Evolutionary conservation across 2,113 vertebrate genomes (phyloP), one percentile per base, ranked within the genome.

Genomic region (Lepus americanus): DNA sequence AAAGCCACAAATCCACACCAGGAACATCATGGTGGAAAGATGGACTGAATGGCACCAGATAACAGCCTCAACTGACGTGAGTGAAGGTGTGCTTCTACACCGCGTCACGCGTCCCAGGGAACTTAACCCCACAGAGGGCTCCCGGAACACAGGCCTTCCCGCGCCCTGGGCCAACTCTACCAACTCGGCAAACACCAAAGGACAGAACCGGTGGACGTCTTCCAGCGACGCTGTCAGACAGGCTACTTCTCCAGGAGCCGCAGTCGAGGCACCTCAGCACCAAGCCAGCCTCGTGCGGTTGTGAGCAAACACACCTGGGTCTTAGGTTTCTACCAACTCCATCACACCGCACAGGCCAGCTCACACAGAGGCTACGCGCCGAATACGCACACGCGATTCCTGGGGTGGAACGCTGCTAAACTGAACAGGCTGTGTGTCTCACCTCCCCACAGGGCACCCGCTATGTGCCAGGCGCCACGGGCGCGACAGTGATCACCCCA

Each of bases 361-460:
- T 25, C 39, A 20, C 70, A 23, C 22, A n/a, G 22, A 67, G 10
- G 11, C 0, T 5, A 1, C 55, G 53, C 20, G 73, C 59, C 89
- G 19, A 79, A 17, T 4, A 31, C 0, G 1, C 17, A 20, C 16
- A 39, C 73, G 66, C 53, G 14, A 51, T 0, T 16, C 39, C 16
- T 3, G 19, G 59, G 80, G 6, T 3, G 44, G 59, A 59, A 44
- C 2, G 33, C n/a, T 7, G 67, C n/a, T 22, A 29, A 23, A 70
- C 3, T 61, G 33, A 63, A 59, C 19, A 29, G 66, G 39, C 87
- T 80, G 39, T 59, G 51, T 59, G 39, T 22, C 73, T 92, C 64
- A 29, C 31, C 63, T 55, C 70, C 27, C 59, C 33, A 86, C 33
- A 66, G 25, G 67, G 63, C 17, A 20, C 9, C 53, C 19, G 39